Evolutionary conservation across 2,888 invertebrate genomes (phyloP), one percentile per base, ranked within the genome.

Genomic region (Podabrus alpinus): DNA sequence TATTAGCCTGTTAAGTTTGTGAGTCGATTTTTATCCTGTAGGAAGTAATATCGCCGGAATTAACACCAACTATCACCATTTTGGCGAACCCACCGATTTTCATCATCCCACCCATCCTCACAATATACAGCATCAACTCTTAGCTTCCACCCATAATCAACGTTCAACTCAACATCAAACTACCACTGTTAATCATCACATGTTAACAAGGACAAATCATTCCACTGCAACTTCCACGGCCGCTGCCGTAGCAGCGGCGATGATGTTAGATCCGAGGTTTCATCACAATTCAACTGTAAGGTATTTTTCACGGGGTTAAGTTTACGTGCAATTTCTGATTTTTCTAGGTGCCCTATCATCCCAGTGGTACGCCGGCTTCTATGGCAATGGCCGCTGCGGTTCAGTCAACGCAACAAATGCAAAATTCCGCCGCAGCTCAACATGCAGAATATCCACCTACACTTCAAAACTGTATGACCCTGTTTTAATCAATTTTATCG

Each of bases 181-280:
- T 74, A 80, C 82, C 68, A 79, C 86, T 59, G 86, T 86, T 15
- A 86, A 86, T 76, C 87, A 88, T 79, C 87, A 87, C 70, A 86
- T 88, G 87, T 76, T 78, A 7, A 81, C 85, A 7, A 82, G 87
- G 74, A 81, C 82, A 3, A 87, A 86, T 78, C 86, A 87, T 79
- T 83, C 87, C 0, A 85, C 86, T 15, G 85, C 87, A 9, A 87
- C 87, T 1, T 86, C 87, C 3, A 88, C 87, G 2, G 88, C 88
- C 3, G 88, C 88, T 13, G 88, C 88, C 15, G 88, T 88, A 9
- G 87, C 88, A 10, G 88, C 88, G 5, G 88, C 88, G 15, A 88
- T 88, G 88, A 88, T 88, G 88, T 80, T 88, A 21, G 88, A 88
- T 84, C 88, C 88, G 7, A 79, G 88, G 68, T 88, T 88, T 79